Evolutionary conservation across 1,140 invertebrate genomes (phyloP).

Genomic region (Amyelois transitella): DNA sequence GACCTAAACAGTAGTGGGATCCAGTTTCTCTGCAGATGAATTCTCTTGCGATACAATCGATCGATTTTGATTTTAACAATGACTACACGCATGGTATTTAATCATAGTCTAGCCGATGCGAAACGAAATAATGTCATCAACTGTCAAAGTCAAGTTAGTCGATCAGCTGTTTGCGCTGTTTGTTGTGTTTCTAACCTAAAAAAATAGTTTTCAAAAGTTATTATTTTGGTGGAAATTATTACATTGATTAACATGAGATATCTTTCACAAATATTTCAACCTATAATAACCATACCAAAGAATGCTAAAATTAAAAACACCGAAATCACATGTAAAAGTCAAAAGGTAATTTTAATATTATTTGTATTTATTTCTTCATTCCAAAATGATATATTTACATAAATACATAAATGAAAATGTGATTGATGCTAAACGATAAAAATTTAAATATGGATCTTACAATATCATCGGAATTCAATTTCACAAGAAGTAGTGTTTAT

Average conservation of each 20-base stretch:
- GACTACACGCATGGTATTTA: no score
- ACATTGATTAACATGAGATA: conserved; percentile 49
- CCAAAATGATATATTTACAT: neutral
- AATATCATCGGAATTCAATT: neutral
- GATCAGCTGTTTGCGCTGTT: no score
- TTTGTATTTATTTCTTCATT: neutral
- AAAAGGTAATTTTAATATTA: conserved; percentile 75
- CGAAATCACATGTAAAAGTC: conserved; percentile 78
- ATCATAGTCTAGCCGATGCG: no score
- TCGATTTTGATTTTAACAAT: no score
- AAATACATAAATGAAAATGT: neutral
- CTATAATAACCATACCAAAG: conserved; percentile 74
- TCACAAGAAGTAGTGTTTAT: neutral
- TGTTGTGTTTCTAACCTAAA: conserved; percentile 16
- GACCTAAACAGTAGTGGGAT: no score
- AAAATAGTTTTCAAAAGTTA: neutral
- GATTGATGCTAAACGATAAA: neutral
- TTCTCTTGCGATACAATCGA: no score
- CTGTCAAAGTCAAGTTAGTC: no score
- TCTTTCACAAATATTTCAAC: conserved; percentile 78
- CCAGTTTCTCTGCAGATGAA: no score
- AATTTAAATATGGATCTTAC: neutral
- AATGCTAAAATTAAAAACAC: conserved; percentile 72
- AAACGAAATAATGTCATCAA: no score
- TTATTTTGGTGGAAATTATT: neutral